phyloP scores from a whole-genome alignment of 1,140 invertebrate genomes.

The Panonychus citri region DNA sequence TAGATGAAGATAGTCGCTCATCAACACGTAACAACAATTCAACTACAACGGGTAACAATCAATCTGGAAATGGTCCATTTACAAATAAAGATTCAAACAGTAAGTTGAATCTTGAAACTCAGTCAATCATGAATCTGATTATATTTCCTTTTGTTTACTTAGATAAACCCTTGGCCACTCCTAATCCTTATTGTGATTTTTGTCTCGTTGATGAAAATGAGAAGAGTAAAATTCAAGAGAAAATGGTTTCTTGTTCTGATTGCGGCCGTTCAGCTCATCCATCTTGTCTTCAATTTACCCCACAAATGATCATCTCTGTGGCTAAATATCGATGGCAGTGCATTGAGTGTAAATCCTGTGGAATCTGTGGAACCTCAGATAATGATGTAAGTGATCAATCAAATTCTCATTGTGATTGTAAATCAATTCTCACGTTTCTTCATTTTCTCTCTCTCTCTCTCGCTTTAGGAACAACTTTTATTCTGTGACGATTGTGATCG shows the following conservation, averaged over 20 bases:
- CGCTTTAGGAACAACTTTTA: slow-evolving; percentile 66
- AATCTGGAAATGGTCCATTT: no score
- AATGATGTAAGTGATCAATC: slow-evolving; percentile 67
- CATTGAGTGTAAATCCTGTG: slow-evolving; percentile 99
- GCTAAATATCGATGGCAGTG: slow-evolving; percentile 98
- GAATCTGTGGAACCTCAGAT: slow-evolving; percentile 92
- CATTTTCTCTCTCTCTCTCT: background rate
- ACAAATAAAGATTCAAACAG: no score
- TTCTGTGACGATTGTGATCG: slow-evolving; percentile 99
- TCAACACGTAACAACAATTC: no score
- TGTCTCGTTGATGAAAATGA: slow-evolving; percentile 89
- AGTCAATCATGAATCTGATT: no score
- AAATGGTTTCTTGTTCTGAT: slow-evolving; percentile 89
- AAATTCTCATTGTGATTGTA: background rate
- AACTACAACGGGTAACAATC: no score
- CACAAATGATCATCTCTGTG: slow-evolving; percentile 93
- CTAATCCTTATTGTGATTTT: slow-evolving; percentile 89
- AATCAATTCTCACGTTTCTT: background rate
- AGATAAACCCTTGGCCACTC: no score
- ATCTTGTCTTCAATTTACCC: slow-evolving; percentile 88
- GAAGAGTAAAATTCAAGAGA: slow-evolving; percentile 81
- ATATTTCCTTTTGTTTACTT: no score
- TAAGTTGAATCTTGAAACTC: no score
- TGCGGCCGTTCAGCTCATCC: slow-evolving; percentile 92
- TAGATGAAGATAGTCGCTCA: background rate